Conservation (phyloP, 2,888 invertebrate species). For the Leucophenga maculata region DNA sequence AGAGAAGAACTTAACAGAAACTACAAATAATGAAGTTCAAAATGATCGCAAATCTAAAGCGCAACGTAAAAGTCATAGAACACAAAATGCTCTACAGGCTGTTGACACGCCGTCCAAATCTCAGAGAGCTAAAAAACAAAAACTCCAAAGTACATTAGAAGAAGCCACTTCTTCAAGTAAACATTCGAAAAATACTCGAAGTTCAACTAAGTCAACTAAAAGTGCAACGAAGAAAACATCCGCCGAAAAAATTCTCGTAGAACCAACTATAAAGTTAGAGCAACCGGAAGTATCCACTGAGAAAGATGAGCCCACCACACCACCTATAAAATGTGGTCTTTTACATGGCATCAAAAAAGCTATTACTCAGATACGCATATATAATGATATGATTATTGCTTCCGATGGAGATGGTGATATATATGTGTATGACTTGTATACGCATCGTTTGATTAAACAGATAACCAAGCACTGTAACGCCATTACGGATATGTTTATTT, state of each 20-base stretch:
- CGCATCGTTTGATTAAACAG: slow-evolving; percentile 59
- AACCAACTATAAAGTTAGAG: slow-evolving; percentile 24
- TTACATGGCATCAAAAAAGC: slow-evolving; percentile 59
- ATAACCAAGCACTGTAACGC: slow-evolving; percentile 69
- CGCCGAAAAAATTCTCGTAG: slow-evolving; percentile 16
- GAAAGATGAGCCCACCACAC: not conserved
- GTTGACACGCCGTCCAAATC: too few relatives aligned
- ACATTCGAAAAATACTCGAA: too few relatives aligned
- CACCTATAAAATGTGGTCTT: slow-evolving; percentile 51
- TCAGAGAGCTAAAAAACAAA: too few relatives aligned
- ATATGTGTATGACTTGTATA: slow-evolving; percentile 65
- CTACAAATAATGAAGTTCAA: not conserved
- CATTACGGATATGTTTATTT: slow-evolving; percentile 67
- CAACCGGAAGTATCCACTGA: too few relatives aligned
- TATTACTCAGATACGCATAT: slow-evolving; percentile 65
- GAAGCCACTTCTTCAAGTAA: too few relatives aligned
- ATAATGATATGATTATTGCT: slow-evolving; percentile 64
- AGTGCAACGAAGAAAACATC: slow-evolving; percentile 31
- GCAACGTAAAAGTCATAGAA: too few relatives aligned
- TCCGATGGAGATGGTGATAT: slow-evolving; percentile 70
- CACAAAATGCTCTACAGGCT: too few relatives aligned
- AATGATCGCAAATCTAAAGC: too few relatives aligned
- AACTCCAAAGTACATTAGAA: too few relatives aligned
- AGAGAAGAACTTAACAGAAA: not conserved
- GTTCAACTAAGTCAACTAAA: too few relatives aligned